Base-by-base conservation (phyloP, 2,797 vertebrate genomes). In the Peromyscus melanophrys region DNA sequence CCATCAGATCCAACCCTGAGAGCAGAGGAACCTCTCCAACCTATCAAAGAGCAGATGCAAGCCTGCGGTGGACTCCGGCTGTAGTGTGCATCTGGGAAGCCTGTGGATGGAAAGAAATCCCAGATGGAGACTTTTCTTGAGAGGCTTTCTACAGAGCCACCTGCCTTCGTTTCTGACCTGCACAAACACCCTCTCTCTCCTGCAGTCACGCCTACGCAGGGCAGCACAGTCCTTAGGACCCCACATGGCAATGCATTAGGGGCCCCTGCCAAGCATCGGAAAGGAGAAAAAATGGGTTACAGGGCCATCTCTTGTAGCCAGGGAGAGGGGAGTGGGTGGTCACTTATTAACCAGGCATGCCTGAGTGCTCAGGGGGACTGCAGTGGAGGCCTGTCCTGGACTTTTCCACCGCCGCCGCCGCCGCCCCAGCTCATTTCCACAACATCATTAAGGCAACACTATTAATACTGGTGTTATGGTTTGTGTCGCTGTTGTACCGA, bases 331-430 rank as follows among this genome's bases (percentile, higher is more conserved):
- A 55, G 25, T 0, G 0, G 49, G 96, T 46, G 40, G 49, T 91
- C 81, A 82, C 94, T 97, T 92, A 96, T 95, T 97, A 97, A 97
- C 92, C 93, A 95, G 92, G 4, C 34, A 73, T 16, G 37, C 16
- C 95, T 94, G 86, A 84, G 0, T 77, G 65, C 88, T 31, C 92
- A 67, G 89, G 76, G 25, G 61, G 49, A 43, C 34, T 52, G 77
- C 80, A 21, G 80, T 61, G 73, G 90, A 95, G 95, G 90, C 71
- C n/a, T 65, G 89, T 67, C 59, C 86, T 67, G 49, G 96, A 95
- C 86, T 86, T 92, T 97, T 76, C 94, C 89, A 95, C 40, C 52
- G 27, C 93, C 31, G 67, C 88, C 19, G 25, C 1, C 34, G 67
- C 88, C 17, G 29, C n/a, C n/a, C n/a, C 1, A 59, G 75, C 89